These are phyloP conservation scores for Takifugu bimaculatus DNA, from an alignment of 2,113 vertebrate species.

Conservation along the genomic window DNA sequence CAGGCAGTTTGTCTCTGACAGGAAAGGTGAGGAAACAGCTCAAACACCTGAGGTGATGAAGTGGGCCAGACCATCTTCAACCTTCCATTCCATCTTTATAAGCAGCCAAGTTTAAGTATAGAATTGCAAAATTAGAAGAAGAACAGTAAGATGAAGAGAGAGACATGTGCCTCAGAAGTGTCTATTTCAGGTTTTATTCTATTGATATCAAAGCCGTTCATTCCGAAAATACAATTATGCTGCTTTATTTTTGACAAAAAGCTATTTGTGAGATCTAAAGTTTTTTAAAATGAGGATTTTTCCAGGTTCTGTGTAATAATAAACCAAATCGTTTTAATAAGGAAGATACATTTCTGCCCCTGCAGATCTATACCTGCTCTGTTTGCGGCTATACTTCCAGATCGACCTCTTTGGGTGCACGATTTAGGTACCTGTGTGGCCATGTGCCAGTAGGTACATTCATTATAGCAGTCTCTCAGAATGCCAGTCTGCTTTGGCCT, in stretches of 20 bases:
- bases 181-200: neutral
- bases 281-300: too few species aligned
- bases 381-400: too few species aligned
- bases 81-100: neutral
- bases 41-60: conserved; percentile 14
- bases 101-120: neutral
- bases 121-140: neutral
- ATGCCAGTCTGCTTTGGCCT: conserved; percentile 46
- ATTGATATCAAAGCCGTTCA: neutral
- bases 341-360: too few species aligned
- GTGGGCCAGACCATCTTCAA: conserved; percentile 14
- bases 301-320: too few species aligned
- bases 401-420: neutral
- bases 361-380: too few species aligned
- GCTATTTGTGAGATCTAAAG: too few species aligned
- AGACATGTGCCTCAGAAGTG: neutral
- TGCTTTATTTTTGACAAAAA: neutral
- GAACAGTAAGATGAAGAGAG: neutral
- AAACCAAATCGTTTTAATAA: too few species aligned
- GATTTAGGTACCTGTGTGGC: neutral
- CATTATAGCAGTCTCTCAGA: conserved; percentile 53
- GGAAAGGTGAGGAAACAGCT: conserved; percentile 8
- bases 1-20: conserved; percentile 36
- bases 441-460: conserved; percentile 31
- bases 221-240: neutral